phyloP scores from a whole-genome alignment of 2,113 vertebrate genomes.

The Arenaria interpres region DNA sequence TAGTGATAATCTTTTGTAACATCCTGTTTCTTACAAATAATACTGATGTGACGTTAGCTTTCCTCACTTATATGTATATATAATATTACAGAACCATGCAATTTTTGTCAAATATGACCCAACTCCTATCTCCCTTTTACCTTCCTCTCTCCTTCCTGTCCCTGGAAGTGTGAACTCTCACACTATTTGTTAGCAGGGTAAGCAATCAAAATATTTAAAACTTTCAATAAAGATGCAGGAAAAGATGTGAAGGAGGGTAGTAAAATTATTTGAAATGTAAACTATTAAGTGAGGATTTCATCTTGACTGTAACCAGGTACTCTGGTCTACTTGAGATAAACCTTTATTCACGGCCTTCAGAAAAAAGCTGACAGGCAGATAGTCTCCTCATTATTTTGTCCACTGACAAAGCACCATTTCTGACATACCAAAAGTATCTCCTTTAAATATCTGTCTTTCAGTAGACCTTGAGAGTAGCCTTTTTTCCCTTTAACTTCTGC shows the following conservation, averaged over 20 bases:
- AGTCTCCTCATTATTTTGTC: background rate
- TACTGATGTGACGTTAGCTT: background rate
- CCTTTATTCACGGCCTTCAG: background rate
- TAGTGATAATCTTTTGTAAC: background rate
- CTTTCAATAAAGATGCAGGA: background rate
- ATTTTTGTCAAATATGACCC: background rate
- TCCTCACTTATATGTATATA: background rate
- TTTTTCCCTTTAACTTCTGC: background rate
- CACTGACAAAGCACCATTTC: background rate
- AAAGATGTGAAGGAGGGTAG: background rate
- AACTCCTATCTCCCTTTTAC: background rate
- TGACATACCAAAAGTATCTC: background rate
- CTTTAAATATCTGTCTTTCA: background rate
- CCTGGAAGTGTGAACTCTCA: background rate
- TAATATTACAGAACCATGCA: accelerated
- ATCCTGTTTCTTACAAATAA: background rate
- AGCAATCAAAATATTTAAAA: background rate
- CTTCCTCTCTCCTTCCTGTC: background rate
- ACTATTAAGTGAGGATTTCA: background rate
- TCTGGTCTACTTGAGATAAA: background rate
- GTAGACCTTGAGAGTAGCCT: background rate
- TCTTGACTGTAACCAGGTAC: background rate
- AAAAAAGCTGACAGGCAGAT: background rate
- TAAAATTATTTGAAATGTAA: background rate
- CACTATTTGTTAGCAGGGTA: background rate